Evolutionary conservation across 1,140 invertebrate genomes (phyloP).

Genomic region (Antheraea pernyi): DNA sequence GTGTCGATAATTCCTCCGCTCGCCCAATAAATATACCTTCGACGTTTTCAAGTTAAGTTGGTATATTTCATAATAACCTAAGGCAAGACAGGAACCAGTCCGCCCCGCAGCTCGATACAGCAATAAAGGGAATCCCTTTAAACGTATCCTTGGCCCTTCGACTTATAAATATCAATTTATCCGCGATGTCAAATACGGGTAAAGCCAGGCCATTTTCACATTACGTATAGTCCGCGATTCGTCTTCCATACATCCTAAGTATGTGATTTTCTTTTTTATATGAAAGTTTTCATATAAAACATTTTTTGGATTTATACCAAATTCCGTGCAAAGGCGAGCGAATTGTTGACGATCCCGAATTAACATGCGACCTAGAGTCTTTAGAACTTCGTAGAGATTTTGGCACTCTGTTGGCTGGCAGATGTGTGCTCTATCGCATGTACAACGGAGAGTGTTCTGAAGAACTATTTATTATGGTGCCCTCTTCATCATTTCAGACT

Average conservation of each 20-base stretch:
- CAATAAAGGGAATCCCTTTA: slow-evolving; percentile 77
- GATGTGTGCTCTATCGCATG: too few relatives aligned
- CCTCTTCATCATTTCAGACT: too few relatives aligned
- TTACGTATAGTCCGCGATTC: slow-evolving; percentile 57
- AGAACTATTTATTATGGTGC: too few relatives aligned
- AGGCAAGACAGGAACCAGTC: slow-evolving; percentile 66
- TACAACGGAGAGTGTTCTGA: too few relatives aligned
- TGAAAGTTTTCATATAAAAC: too few relatives aligned
- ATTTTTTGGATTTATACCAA: too few relatives aligned
- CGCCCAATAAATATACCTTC: slow-evolving; percentile 73
- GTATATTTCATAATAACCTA: slow-evolving; percentile 75
- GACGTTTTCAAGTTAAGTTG: slow-evolving; percentile 70
- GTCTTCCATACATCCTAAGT: slow-evolving; percentile 44
- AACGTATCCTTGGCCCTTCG: slow-evolving; percentile 66
- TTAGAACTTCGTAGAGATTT: too few relatives aligned
- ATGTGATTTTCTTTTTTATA: background rate
- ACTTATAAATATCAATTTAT: slow-evolving; percentile 79
- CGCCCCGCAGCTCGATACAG: slow-evolving; percentile 41
- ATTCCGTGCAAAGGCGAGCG: too few relatives aligned
- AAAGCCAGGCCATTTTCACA: slow-evolving; percentile 62
- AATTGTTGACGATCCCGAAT: too few relatives aligned
- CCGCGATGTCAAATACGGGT: slow-evolving; percentile 65
- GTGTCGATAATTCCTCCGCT: slow-evolving; percentile 63
- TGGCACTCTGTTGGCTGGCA: too few relatives aligned
- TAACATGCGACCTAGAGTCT: too few relatives aligned